Evolutionary conservation across 2,888 invertebrate species (phyloP).

Genomic region (Himalopsyche kuldschensis): DNA sequence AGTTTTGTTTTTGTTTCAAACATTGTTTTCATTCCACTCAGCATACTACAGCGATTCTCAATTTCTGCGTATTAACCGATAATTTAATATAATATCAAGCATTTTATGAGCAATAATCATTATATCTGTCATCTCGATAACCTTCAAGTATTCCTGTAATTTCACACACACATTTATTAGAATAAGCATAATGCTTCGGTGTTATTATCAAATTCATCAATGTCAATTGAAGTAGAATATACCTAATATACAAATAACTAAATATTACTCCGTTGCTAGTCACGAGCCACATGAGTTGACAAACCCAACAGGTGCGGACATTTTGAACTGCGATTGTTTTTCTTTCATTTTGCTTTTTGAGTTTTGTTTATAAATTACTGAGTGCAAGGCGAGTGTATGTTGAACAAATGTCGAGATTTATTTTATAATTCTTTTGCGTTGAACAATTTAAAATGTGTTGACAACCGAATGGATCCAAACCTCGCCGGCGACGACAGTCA

Average conservation of each 20-base stretch:
- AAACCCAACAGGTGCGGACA: constrained; percentile 28
- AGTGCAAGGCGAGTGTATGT: constrained; percentile 16
- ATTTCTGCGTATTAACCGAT: no score
- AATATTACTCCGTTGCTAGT: not conserved
- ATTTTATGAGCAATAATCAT: no score
- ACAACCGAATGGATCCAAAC: constrained; percentile 28
- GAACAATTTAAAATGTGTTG: constrained; percentile 33
- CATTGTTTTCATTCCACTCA: no score
- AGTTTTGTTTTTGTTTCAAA: no score
- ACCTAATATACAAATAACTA: not conserved
- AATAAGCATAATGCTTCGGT: not conserved
- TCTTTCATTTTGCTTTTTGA: constrained; percentile 18
- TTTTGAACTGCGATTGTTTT: constrained; percentile 25
- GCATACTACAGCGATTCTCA: no score
- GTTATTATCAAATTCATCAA: not conserved
- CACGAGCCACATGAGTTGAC: constrained; percentile 7
- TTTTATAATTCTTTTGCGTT: constrained; percentile 21
- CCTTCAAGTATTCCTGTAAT: no score
- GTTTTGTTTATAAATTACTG: constrained; percentile 30
- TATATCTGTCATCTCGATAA: no score
- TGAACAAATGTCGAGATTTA: constrained; percentile 22
- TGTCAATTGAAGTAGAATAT: not conserved
- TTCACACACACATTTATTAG: no score
- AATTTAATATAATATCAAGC: no score
- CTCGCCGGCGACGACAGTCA: constrained; percentile 6